Conservation (phyloP, 2,113 vertebrate species). For the Mustelus asterias region DNA sequence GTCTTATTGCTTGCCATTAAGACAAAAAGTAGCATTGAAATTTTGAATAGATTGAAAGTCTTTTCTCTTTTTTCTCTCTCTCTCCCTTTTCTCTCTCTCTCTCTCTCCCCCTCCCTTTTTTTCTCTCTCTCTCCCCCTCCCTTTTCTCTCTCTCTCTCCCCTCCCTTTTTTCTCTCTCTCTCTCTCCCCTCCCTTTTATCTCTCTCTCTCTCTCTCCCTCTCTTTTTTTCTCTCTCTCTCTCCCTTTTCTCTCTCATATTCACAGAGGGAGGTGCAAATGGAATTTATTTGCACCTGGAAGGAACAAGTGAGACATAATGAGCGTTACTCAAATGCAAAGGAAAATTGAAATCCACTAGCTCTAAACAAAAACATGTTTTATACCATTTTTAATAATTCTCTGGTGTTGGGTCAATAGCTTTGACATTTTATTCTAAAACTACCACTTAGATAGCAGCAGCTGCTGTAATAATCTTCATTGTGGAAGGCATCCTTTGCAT, state of each 20-base stretch:
- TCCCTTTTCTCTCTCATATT: not conserved
- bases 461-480: not conserved
- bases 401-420: not conserved
- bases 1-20: not conserved
- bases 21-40: not conserved
- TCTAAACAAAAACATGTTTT: slow-evolving; percentile 17
- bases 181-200: too few relatives aligned
- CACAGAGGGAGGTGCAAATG: not conserved
- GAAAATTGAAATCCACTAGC: not conserved
- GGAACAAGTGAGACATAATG: not conserved
- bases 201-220: not conserved
- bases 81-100: too few relatives aligned
- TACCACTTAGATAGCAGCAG: not conserved
- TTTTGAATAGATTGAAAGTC: not conserved
- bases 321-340: not conserved
- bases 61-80: too few relatives aligned
- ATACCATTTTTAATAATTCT: not conserved
- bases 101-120: too few relatives aligned
- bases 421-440: not conserved
- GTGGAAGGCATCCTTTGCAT: not conserved
- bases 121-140: too few relatives aligned
- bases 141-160: too few relatives aligned
- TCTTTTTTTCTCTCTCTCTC: too few relatives aligned
- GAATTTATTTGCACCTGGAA: not conserved
- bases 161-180: too few relatives aligned